Evolutionary conservation across 2,888 invertebrate genomes (phyloP), one percentile per base, ranked within the genome.

Genomic region (Nymphalis polychloros): DNA sequence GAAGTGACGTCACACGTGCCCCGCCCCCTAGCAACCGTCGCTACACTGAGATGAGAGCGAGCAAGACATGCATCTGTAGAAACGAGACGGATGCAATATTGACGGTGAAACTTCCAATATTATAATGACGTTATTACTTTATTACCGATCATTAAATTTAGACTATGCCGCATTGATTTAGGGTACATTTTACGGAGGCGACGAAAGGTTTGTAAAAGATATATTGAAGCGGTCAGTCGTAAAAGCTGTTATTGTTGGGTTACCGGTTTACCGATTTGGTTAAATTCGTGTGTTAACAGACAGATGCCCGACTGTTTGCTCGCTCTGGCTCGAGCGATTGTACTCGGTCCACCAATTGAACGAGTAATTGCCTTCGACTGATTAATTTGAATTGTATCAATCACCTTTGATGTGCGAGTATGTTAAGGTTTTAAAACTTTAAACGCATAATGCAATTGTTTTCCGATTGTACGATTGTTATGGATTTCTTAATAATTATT

Each of bases 241-340:
- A 84, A 88, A 88, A 91, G 90, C 90, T 92, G 91, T 91, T 92
- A 91, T 92, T 92, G 92, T 92, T 92, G 90, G 90, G 89, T 88
- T 89, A 88, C 84, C 86, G 92, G 92, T 91, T 91, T 91, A 92
- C 91, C 91, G 89, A 90, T 91, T 92, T 91, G 90, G 91, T 91
- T 90, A 90, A 89, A 89, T 90, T 91, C 87, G 90, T 90, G 88
- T 87, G 88, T 86, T 88, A 89, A 89, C 86, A 87, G 86, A 85
- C 88, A 89, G 87, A 89, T 88, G 89, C 85, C 86, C 86, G 85
- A 82, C 81, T 77, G 72, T 78, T 76, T 76, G 82, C 82, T 83
- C 84, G 74, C 76, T 86, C 85, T 53, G 64, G 70, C 70, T 71
- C 80, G 65, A 13, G 46, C 63, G 64, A 74, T 70, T 69, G 69